Evolutionary conservation across 1,140 invertebrate genomes (phyloP), one percentile per base, ranked within the genome.

Genomic region (Drosophila subobscura): DNA sequence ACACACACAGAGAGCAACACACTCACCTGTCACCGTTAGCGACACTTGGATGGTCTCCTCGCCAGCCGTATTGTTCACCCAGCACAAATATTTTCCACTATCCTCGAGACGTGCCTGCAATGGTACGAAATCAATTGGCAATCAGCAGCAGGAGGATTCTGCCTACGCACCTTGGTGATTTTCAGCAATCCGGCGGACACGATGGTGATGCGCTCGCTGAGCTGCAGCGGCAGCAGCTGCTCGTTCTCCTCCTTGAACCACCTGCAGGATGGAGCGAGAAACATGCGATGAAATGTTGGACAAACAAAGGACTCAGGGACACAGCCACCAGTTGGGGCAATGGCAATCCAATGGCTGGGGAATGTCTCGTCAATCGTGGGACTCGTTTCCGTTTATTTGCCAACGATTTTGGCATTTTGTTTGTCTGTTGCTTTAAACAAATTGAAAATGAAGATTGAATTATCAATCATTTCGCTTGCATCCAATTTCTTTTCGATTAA

Each of bases 11-110:
- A 50, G 16, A 29, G 25, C 55, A 5, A 51, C 6, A n/a, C 51
- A 81, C 75, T 90, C 78, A 94, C 93, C 93, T 91, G 93, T 93
- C 65, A 96, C 95, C 70, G 94, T 93, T 60, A 97, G 93, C 50
- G 95, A 95, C 79, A 97, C 95, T 90, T 96, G 95, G 44, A 96
- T 95, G 72, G 95, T 96, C 92, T 97, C 96, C 77, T 95, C 95
- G 8, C 96, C 96, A 1, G 95, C 95, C 6, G 96, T 96, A 90
- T 97, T 97, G 93, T 97, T 97, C 22, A 96, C 95, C 93, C 95
- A 95, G 91, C 97, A 97, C 55, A 97, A 93, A 92, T 97, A 97
- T 79, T 95, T 94, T 46, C 96, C 96, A 51, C 94, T 93, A 89
- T 97, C 96, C 80, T 97, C 96, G 55, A 96, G 92, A 57, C 95